Base-by-base conservation (phyloP, 1,140 invertebrate species). In the Trichonephila clavipes region DNA sequence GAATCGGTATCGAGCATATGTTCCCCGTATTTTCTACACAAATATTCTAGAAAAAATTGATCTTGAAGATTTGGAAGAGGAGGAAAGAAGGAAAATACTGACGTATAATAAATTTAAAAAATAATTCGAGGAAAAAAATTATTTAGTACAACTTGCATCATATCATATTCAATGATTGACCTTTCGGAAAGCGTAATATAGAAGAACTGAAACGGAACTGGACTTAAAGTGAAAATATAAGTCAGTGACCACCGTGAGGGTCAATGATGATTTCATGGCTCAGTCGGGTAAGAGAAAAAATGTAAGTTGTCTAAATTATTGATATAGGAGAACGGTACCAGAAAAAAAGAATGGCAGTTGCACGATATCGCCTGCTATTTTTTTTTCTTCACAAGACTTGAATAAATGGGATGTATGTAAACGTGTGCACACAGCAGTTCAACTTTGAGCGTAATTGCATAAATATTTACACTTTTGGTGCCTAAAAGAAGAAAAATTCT, bases 241-340 rank as follows among this genome's bases (percentile, higher is more conserved):
- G 51, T 59, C 51, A 85, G n/a, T 85, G 83, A 85, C 83, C 83
- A 85, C 51, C 24, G 18, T 18, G n/a, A 24, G 51, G 83, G 44
- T 59, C 44, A 59, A 61, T 16, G 51, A 19, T 59, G 24, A 19
- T n/a, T 85, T 59, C 83, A 85, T 51, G 83, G 83, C 59, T 21
- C 44, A 51, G 44, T 77, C 72, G 72, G 72, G 16, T 18, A 28
- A 40, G 34, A 40, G 72, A 77, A 77, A 77, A 34, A 28, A 77
- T 77, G 2, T 40, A 40, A 18, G 34, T 16, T 77, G 72, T 28
- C 51, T 12, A 51, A 51, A 51, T 51, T 12, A 51, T 12, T 51
- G 51, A 51, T 51, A 7, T 1, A 51, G 51, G 8, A 1, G 51
- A 51, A 51, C 51, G 72, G 72, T 77, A 40, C 72, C 18, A 28